Percentiles rank a stretch among this genome's conserved stretches.
These are phyloP conservation scores for Sardina pilchardus DNA, from an alignment of 2,113 vertebrate genomes.

Conservation along the genomic window DNA sequence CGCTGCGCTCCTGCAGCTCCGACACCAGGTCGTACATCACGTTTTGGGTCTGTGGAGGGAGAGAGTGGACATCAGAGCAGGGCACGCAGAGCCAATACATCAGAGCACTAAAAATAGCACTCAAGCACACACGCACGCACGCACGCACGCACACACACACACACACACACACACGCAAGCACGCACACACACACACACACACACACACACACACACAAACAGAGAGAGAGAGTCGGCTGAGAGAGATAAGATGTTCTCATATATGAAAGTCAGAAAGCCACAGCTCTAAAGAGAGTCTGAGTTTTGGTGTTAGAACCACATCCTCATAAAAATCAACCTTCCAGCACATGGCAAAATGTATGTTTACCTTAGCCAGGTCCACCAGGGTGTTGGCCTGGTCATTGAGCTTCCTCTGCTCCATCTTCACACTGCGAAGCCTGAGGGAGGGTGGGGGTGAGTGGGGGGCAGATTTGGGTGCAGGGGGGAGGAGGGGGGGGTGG, in stretches of 20 bases:
- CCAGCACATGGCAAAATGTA: background rate
- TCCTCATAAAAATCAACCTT: background rate
- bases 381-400: conserved; percentile 88
- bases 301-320: background rate
- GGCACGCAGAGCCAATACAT: background rate
- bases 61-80: background rate
- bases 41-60: conserved; percentile 81
- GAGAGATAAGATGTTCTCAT: background rate
- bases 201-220: background rate
- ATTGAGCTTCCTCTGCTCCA: conserved; percentile 89
- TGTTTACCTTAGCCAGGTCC: conserved; percentile 85
- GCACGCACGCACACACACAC: too few species aligned
- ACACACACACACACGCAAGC: too few species aligned
- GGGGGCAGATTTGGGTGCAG: conserved; percentile 22
- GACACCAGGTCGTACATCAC: conserved; percentile 91
- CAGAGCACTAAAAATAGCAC: background rate
- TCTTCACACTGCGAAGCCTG: conserved; percentile 89
- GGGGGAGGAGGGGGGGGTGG: conserved; percentile 36
- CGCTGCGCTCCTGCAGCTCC: conserved; percentile 90
- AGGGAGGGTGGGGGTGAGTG: conserved; percentile 10
- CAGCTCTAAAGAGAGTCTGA: background rate
- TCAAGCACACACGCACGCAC: background rate
- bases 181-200: too few species aligned
- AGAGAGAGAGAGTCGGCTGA: background rate
- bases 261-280: too few species aligned